A percentile compares a stretch with the other conserved stretches of the same genome.
Evolutionary conservation across 2,888 invertebrate species (phyloP).

Genomic region (Suillia variegata): DNA sequence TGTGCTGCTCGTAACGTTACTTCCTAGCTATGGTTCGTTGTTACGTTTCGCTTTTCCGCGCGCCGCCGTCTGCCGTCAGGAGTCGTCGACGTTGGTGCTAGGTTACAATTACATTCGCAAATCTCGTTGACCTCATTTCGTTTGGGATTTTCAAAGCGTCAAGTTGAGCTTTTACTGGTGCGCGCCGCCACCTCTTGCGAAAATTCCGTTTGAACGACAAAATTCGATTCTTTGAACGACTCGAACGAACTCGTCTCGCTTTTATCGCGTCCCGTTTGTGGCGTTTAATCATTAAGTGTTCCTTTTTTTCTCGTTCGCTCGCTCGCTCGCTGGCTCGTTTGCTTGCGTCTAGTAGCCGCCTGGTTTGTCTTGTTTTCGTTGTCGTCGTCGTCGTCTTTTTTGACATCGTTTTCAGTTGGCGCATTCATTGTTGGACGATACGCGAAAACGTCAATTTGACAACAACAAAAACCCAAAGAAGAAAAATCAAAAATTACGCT

Average conservation of each 20-base stretch:
- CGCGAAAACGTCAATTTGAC: not conserved
- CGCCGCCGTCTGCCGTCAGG: no score
- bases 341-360: not conserved
- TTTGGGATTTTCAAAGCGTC: constrained; percentile 54
- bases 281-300: not conserved
- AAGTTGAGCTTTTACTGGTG: constrained; percentile 32
- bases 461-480: not conserved
- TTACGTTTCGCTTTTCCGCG: constrained; percentile 26
- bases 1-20: no score
- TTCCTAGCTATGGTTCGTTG: not conserved
- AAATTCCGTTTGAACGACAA: no score
- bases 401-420: no score
- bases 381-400: not conserved
- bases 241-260: no score
- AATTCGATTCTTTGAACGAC: no score
- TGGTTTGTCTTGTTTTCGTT: not conserved
- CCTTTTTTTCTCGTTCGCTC: no score
- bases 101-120: constrained; percentile 29
- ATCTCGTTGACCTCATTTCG: constrained; percentile 57
- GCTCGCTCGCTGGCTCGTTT: no score
- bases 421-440: not conserved
- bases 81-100: no score
- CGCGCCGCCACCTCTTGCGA: constrained; percentile 31
- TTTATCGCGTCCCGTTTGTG: not conserved
- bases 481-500: not conserved